These are phyloP conservation scores for Brachionichthys hirsutus DNA, from an alignment of 2,113 vertebrate species.

Conservation along the genomic window DNA sequence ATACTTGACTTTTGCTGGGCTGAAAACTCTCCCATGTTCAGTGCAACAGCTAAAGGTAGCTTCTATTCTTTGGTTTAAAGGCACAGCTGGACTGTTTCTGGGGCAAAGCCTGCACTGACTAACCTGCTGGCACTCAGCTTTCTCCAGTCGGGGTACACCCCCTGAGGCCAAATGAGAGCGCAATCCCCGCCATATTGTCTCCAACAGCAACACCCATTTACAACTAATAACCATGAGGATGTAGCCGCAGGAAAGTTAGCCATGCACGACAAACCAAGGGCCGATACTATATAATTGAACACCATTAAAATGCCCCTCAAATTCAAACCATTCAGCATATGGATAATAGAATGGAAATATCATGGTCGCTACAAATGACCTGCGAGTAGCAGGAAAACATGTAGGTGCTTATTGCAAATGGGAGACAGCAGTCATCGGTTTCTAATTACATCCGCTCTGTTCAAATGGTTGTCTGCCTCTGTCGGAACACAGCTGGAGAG, in stretches of 20 bases:
- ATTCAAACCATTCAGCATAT: neutral
- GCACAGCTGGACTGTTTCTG: slow-evolving; percentile 35
- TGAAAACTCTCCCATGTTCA: slow-evolving; percentile 9
- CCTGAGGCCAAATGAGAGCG: slow-evolving; percentile 10
- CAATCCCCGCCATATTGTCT: slow-evolving; percentile 3
- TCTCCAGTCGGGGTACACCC: slow-evolving; percentile 1
- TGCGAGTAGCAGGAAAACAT: slow-evolving; percentile 29
- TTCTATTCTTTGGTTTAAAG: slow-evolving; percentile 38
- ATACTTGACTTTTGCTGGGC: too few relatives aligned
- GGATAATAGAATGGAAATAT: slow-evolving; percentile 18
- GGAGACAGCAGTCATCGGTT: slow-evolving; percentile 60
- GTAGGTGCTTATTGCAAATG: slow-evolving; percentile 37
- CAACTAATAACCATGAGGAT: slow-evolving; percentile 28
- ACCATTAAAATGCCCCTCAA: neutral
- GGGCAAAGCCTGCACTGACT: slow-evolving; percentile 25
- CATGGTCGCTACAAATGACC: slow-evolving; percentile 26
- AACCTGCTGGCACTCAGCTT: slow-evolving; percentile 18
- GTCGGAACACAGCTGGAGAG: slow-evolving; percentile 30
- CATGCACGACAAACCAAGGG: slow-evolving; percentile 4
- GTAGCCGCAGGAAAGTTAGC: slow-evolving; percentile 9
- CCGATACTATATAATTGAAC: neutral
- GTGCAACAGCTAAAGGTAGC: slow-evolving; percentile 30
- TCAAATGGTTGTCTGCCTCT: slow-evolving; percentile 21
- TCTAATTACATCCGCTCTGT: slow-evolving; percentile 57
- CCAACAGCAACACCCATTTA: slow-evolving; percentile 24